These are phyloP conservation scores for Amiota communis DNA, from an alignment of 2,888 invertebrate genomes.

Conservation along the genomic window DNA sequence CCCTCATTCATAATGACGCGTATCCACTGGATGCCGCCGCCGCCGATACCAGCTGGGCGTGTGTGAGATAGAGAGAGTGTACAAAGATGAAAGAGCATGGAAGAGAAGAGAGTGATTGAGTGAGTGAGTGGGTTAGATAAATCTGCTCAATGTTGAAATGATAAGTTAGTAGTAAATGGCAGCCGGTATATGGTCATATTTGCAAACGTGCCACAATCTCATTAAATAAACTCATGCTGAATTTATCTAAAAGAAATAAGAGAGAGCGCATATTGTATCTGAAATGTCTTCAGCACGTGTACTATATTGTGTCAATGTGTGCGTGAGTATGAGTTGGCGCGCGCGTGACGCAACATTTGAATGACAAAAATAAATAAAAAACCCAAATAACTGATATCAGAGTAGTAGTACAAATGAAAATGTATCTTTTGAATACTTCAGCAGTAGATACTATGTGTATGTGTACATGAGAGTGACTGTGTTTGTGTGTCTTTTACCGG, in stretches of 20 bases:
- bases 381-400: conserved; percentile 37
- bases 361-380: conserved; percentile 39
- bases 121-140: conserved; percentile 12
- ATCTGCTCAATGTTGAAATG: no score
- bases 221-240: neutral
- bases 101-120: conserved; percentile 27
- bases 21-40: conserved; percentile 24
- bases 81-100: no score
- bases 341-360: conserved; percentile 57
- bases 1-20: no score
- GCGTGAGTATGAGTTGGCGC: conserved; percentile 32
- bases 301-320: neutral
- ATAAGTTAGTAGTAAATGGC: no score
- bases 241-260: neutral
- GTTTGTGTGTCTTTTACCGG: conserved; percentile 17
- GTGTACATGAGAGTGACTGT: neutral
- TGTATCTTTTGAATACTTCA: neutral
- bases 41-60: conserved; percentile 50
- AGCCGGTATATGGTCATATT: no score
- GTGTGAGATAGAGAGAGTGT: conserved; percentile 33
- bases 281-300: conserved; percentile 16
- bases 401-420: no score
- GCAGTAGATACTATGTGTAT: conserved; percentile 42
- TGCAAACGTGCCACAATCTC: no score
- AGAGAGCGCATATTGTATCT: no score